Evolutionary conservation across 2,113 vertebrate genomes (phyloP), one percentile per base, ranked within the genome.

Genomic region (Odocoileus hemionus): DNA sequence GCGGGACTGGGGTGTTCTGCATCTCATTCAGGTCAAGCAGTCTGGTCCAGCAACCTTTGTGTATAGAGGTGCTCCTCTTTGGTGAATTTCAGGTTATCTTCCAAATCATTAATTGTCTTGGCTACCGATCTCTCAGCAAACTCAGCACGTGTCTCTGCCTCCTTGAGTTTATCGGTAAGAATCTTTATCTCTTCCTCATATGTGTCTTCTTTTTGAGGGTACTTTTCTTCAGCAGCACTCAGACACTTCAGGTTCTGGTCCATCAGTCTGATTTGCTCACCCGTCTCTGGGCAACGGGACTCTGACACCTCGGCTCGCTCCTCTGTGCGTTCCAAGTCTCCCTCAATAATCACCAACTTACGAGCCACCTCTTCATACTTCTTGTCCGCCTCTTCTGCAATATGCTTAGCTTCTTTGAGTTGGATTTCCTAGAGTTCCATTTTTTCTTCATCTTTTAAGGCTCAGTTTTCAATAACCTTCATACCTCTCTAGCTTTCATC

Each of bases 401-500:
- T 99, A 95, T 99, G 99, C 61, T 99, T 99, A 97, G 99, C 99
- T 98, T 99, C 99, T 97, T 99, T 99, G 45, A 99, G 99, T 55
- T 99, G 99, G 97, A 99, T 98, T 98, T 99, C 99, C 98, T 99
- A 99, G 61, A 99, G 98, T 89, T 99, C 99, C 99, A 99, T 99
- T 98, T 99, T 99, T 97, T 99, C 99, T 97, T 99, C 99, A 76
- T 99, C 99, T 97, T 99, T 99, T 97, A 99, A 98, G 95, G 99
- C 99, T 97, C 99, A 97, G 98, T 99, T 99, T 98, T 99, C 99
- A 70, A 99, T 99, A 58, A 99, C 99, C 97, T 99, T 99, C 99
- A 99, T 99, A 26, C 99, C 99, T 97, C 99, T 99, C 98, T 99
- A 99, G 0, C 99, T 99, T 98, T 99, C 99, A 57, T 99, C 99